These are phyloP conservation scores for Phortica magna DNA, from an alignment of 2,888 invertebrate species.

Conservation along the genomic window DNA sequence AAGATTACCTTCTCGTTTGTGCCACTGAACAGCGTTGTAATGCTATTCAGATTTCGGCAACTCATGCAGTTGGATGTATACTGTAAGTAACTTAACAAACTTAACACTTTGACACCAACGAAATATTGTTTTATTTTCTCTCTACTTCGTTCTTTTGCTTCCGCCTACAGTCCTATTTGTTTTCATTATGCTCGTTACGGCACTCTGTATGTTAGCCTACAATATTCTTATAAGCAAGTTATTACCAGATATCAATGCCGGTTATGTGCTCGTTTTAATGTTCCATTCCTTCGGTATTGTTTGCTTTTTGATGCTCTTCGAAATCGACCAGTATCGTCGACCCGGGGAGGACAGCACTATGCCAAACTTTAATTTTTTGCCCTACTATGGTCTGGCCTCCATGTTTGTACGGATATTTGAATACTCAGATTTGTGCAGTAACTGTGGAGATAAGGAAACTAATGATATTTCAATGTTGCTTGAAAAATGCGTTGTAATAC, in stretches of 20 bases:
- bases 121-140: background rate
- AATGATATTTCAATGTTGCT: conserved; percentile 48
- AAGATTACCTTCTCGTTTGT: background rate
- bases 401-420: conserved; percentile 38
- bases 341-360: background rate
- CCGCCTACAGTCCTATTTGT: background rate
- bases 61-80: conserved; percentile 21
- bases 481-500: conserved; percentile 46
- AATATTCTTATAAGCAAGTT: conserved; percentile 45
- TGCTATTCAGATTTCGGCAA: conserved; percentile 4
- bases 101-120: background rate
- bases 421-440: background rate
- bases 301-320: conserved; percentile 12
- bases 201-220: conserved; percentile 43
- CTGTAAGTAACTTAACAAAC: conserved; percentile 21
- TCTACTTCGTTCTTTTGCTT: conserved; percentile 22
- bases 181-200: conserved; percentile 27
- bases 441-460: conserved; percentile 48
- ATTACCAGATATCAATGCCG: conserved; percentile 34
- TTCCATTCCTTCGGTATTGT: conserved; percentile 46
- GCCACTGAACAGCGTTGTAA: conserved; percentile 18
- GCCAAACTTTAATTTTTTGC: conserved; percentile 35
- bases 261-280: conserved; percentile 42
- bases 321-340: background rate
- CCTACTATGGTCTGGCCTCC: conserved; percentile 41